Evolutionary conservation across 2,888 invertebrate genomes (phyloP), one percentile per base, ranked within the genome.

Genomic region (Pristionchus exspectatus): DNA sequence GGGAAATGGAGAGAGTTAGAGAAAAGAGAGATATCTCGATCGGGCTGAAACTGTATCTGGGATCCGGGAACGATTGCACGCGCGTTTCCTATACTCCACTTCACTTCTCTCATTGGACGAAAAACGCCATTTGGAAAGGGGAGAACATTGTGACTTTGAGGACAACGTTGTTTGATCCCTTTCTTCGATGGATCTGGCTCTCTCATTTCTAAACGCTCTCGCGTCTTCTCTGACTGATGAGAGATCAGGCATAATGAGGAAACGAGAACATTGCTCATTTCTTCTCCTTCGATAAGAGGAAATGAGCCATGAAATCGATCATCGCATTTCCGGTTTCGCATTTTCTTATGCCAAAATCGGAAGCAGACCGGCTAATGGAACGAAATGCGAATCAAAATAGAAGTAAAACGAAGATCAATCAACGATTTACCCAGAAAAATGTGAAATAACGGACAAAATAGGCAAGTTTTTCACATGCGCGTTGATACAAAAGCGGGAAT

Each of bases 41-140:
- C 74, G 38, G 30, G 30, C 3, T 74, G 74, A 74, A 74, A 74
- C 38, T 33, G 24, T 30, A 74, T 74, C 33, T 38, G 38, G 21
- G 38, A 74, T 74, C 33, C 74, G 30, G 74, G 74, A 74, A 74
- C 74, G 74, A 74, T 74, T 74, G 74, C 74, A 74, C 74, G 74
- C 30, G 21, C 44, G 18, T 38, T 5, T 10, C 74, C 38, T 38
- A 33, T 50, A 50, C 44, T 50, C 44, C 44, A 50, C 74, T 38
- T 74, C 38, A 38, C 74, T 38, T 38, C 74, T 69, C 9, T 74
- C 74, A 74, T 74, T 21, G 44, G 14, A 72, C 33, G 74, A 74
- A 74, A 81, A 30, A 77, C 44, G 81, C 81, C 54, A 81, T 81
- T 81, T 50, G 81, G 81, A 81, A 81, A 81, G 44, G 14, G 21